phyloP scores from a whole-genome alignment of 2,113 vertebrate genomes.

The Hippopotamus amphibius region DNA sequence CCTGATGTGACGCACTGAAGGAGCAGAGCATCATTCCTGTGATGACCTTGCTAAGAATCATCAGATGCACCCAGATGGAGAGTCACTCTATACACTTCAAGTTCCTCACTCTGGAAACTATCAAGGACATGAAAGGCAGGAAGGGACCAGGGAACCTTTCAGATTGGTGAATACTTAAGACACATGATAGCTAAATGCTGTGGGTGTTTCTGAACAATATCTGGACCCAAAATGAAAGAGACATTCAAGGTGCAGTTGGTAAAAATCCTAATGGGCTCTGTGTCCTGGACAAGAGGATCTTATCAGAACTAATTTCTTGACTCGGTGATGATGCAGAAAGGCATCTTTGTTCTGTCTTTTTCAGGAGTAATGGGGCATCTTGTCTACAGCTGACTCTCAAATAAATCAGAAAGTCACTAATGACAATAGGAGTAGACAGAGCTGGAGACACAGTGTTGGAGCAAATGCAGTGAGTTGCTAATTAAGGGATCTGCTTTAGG shows the following conservation, averaged over 20 bases:
- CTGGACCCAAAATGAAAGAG: background rate
- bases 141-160: background rate
- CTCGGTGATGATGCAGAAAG: too few relatives aligned
- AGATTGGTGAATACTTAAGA: background rate
- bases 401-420: background rate
- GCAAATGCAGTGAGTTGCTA: too few relatives aligned
- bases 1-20: too few relatives aligned
- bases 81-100: too few relatives aligned
- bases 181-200: background rate
- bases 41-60: too few relatives aligned
- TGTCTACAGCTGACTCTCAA: background rate
- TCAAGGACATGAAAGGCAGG: background rate
- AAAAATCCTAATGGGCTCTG: too few relatives aligned
- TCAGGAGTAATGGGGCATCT: background rate
- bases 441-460: background rate
- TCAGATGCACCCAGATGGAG: too few relatives aligned
- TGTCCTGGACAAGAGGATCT: background rate
- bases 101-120: too few relatives aligned
- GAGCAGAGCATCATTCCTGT: too few relatives aligned
- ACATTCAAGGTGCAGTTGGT: background rate
- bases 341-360: too few relatives aligned
- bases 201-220: background rate
- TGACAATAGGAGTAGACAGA: too few relatives aligned
- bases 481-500: too few relatives aligned
- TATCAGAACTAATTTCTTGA: background rate